Conservation (phyloP, 1,140 invertebrate genomes). For the Hermetia illucens region DNA sequence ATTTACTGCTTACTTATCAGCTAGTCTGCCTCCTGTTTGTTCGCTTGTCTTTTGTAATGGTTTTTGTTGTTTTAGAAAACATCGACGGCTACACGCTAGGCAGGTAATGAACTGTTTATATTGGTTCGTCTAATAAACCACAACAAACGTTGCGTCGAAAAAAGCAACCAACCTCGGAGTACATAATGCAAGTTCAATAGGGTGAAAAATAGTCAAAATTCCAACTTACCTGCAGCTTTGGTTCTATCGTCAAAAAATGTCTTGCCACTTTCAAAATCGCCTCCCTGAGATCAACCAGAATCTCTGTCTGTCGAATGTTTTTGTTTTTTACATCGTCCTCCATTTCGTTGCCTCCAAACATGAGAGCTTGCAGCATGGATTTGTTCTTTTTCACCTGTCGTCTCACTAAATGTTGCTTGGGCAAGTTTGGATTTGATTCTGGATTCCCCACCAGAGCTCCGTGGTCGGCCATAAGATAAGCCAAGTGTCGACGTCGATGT, state of each 20-base stretch:
- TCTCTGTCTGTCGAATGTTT: slow-evolving; percentile 90
- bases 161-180: too few species aligned
- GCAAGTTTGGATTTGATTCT: slow-evolving; percentile 73
- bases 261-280: slow-evolving; percentile 61
- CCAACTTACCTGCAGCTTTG: slow-evolving; percentile 17
- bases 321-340: slow-evolving; percentile 85
- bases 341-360: slow-evolving; percentile 58
- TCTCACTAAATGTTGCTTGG: slow-evolving; percentile 71
- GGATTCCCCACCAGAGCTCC: slow-evolving; percentile 84
- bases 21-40: too few species aligned
- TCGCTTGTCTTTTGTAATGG: too few species aligned
- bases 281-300: slow-evolving; percentile 91
- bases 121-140: too few species aligned
- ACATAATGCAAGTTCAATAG: too few species aligned
- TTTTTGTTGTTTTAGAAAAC: too few species aligned
- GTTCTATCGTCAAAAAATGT: slow-evolving; percentile 29
- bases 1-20: too few species aligned
- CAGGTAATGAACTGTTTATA: too few species aligned
- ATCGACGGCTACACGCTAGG: too few species aligned
- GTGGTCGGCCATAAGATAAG: slow-evolving; percentile 93
- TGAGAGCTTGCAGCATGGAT: slow-evolving; percentile 76
- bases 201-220: too few species aligned
- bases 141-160: too few species aligned
- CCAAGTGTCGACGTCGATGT: slow-evolving; percentile 78
- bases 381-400: slow-evolving; percentile 83